A percentile compares a stretch with the other conserved stretches of the same genome.
Conservation (phyloP, 2,888 invertebrate genomes). For the Eristalis arbustorum region DNA sequence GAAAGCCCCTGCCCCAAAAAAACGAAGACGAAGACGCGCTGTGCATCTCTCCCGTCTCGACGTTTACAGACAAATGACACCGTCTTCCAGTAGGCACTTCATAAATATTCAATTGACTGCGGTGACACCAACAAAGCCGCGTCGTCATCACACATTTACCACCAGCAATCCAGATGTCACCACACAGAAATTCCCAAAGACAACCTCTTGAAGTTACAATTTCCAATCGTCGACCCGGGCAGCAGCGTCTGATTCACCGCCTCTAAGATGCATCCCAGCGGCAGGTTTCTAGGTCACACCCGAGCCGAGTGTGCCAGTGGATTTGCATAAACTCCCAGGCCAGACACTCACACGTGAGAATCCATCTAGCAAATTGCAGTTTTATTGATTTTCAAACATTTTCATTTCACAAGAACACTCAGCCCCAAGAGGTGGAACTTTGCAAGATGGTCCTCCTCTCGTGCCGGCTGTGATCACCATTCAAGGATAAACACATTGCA, state of each 20-base stretch:
- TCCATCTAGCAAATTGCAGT: slow-evolving; percentile 29
- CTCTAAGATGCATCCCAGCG: background rate
- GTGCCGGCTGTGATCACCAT: slow-evolving; percentile 3
- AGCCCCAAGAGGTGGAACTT: background rate
- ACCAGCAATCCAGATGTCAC: slow-evolving; percentile 11
- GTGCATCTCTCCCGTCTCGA: background rate
- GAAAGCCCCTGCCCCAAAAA: slow-evolving; percentile 11
- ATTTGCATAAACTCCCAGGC: slow-evolving; percentile 32
- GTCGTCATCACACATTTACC: background rate
- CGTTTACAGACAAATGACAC: slow-evolving; percentile 21
- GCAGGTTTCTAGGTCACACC: slow-evolving; percentile 25
- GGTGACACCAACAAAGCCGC: slow-evolving; percentile 19
- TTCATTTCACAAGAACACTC: background rate
- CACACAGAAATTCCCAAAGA: slow-evolving; percentile 11
- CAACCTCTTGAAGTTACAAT: slow-evolving; percentile 28
- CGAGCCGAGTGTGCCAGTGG: background rate
- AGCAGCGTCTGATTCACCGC: slow-evolving; percentile 20
- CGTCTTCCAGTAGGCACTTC: slow-evolving; percentile 12
- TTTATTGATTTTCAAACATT: slow-evolving; percentile 22
- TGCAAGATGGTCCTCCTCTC: background rate
- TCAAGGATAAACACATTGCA: slow-evolving; percentile 58
- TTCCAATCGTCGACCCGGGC: background rate
- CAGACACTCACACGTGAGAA: background rate
- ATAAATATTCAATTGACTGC: slow-evolving; percentile 56
- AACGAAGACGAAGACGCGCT: background rate